A percentile compares a stretch with the other conserved stretches of the same genome.
Evolutionary conservation across 2,113 vertebrate species (phyloP).

Genomic region (Leiothrix lutea): DNA sequence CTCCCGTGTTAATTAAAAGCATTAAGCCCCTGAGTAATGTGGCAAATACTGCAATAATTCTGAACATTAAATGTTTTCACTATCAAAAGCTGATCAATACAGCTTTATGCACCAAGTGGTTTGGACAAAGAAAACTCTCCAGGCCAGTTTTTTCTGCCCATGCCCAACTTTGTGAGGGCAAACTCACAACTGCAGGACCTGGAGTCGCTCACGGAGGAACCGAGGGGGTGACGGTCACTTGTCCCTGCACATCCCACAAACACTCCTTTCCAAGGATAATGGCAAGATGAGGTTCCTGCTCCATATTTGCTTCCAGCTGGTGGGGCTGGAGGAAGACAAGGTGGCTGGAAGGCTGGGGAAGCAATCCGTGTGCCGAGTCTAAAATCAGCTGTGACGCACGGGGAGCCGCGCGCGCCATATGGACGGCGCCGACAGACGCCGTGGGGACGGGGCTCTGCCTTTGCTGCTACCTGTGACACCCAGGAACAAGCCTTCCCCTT

Average conservation of each 20-base stretch:
- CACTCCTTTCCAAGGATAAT: not conserved
- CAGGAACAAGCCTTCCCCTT: not conserved
- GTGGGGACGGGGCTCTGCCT: rapidly evolving
- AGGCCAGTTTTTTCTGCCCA: not conserved
- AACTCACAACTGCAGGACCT: not conserved
- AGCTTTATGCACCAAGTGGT: not conserved
- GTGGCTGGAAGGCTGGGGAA: not conserved
- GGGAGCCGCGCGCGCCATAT: not conserved
- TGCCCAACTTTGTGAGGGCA: not conserved
- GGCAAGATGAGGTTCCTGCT: not conserved
- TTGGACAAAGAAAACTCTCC: not conserved
- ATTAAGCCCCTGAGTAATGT: not conserved
- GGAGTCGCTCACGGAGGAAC: rapidly evolving
- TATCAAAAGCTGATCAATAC: not conserved
- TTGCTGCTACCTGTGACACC: not conserved
- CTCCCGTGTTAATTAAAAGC: not conserved
- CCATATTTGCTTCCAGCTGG: not conserved
- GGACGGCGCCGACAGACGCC: not conserved
- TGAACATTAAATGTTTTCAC: not conserved
- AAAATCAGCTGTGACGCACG: not conserved
- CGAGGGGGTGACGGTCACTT: not conserved
- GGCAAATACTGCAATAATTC: not conserved
- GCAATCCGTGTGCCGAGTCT: not conserved
- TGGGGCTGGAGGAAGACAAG: not conserved
- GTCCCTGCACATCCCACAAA: rapidly evolving